Base-by-base conservation (phyloP, 2,113 vertebrate genomes). In the Heliornis fulica region DNA sequence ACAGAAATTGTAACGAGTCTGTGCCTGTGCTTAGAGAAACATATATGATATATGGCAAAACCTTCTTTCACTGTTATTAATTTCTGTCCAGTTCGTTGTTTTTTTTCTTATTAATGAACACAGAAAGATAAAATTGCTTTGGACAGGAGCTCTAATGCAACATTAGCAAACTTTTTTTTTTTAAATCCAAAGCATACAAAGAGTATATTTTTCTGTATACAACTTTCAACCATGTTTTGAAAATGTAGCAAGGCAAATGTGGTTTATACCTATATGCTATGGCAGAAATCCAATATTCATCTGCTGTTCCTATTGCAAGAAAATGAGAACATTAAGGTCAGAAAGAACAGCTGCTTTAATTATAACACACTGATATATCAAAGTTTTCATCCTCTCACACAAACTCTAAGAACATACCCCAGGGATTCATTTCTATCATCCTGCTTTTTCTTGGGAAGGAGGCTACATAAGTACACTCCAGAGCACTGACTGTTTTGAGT, bases 311-410 rank as follows among this genome's bases (percentile, higher is more conserved):
- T 86, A 89, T 48, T 85, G 53, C 75, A 90, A 95, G 90, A 80
- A 95, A 96, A 94, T 95, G 84, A 97, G 89, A 90, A 95, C 77
- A 82, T 90, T 95, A 94, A 96, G 96, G 96, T 92, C 74, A 78
- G 64, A 83, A 93, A 80, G 93, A 97, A 94, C 93, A 80, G 63
- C 87, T 95, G 83, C 83, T 96, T 97, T 97, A 95, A 94, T 97
- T 95, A 83, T 76, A 97, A 92, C 57, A 65, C 77, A 81, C 68
- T 93, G 54, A 78, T 92, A 94, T 83, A 93, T 51, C n/a, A 89
- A 81, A 83, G 53, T 93, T 92, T 96, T 90, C 68, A 68, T 84
- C 81, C 53, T 72, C 51, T 90, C 82, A 76, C 74, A 76, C 64
- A 94, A 96, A 81, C 36, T 70, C 63, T 31, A 65, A 72, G 77